These are phyloP conservation scores for Patella depressa DNA, from an alignment of 2,888 invertebrate species.

Conservation along the genomic window DNA sequence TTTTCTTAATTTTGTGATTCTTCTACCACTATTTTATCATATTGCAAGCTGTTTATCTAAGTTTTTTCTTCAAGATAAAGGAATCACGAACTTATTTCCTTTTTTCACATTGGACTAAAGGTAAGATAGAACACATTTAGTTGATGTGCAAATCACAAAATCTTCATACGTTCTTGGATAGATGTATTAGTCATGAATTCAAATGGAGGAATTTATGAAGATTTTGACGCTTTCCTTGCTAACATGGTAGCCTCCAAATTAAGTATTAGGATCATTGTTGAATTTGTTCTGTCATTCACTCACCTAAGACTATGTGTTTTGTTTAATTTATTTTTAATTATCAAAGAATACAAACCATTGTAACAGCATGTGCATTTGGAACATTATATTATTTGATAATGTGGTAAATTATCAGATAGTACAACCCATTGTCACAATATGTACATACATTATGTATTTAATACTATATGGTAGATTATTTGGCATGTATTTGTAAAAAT, in stretches of 20 bases:
- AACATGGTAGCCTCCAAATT: background rate
- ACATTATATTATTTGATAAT: too few species aligned
- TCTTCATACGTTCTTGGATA: background rate
- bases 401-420: too few species aligned
- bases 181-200: too few species aligned
- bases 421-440: too few species aligned
- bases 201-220: too few species aligned
- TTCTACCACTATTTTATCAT: background rate
- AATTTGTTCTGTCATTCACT: background rate
- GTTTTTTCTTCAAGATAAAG: slow-evolving; percentile 8
- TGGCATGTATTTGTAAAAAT: too few species aligned
- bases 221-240: background rate
- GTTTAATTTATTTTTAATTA: too few species aligned
- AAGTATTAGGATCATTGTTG: background rate
- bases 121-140: background rate
- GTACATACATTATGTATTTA: too few species aligned
- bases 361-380: too few species aligned
- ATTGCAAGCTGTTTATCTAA: background rate
- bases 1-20: background rate
- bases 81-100: slow-evolving; percentile 1
- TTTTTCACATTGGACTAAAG: background rate
- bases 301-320: too few species aligned
- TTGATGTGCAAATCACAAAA: background rate
- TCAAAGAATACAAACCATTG: too few species aligned
- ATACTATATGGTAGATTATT: too few species aligned